These are phyloP conservation scores for Mercenaria mercenaria DNA, from an alignment of 1,140 invertebrate species.

Conservation along the genomic window DNA sequence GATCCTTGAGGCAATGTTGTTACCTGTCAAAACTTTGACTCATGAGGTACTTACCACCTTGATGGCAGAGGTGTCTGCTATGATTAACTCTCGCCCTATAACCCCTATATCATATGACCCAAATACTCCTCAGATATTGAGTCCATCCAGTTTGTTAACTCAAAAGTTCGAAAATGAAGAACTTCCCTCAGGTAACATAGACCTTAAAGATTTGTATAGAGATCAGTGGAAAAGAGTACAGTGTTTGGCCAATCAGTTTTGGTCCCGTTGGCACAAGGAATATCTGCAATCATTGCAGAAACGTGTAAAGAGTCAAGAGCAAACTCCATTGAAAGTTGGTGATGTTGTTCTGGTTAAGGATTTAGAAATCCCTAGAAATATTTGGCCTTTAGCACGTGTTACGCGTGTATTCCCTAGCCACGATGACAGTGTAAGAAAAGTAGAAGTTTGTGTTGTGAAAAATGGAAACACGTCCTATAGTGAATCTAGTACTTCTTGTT, in stretches of 20 bases:
- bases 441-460: not conserved
- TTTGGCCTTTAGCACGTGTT: not conserved
- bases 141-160: conserved; percentile 3
- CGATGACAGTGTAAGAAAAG: conserved; percentile 1
- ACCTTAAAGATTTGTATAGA: not conserved
- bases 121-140: not conserved
- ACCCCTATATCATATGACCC: not conserved
- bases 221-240: conserved; percentile 39
- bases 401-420: not conserved
- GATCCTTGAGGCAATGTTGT: not conserved
- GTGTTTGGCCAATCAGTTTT: conserved; percentile 43
- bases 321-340: not conserved
- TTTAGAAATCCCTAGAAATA: not conserved
- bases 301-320: not conserved
- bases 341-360: not conserved
- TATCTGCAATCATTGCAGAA: conserved; percentile 28
- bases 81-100: conserved; percentile 45
- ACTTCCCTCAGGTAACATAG: not conserved
- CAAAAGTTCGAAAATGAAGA: not conserved
- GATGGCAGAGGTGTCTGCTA: conserved; percentile 16
- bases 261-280: conserved; percentile 41
- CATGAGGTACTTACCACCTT: conserved; percentile 25
- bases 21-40: too few relatives aligned
- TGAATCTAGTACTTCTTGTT: not conserved
- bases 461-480: not conserved